Conservation (phyloP, 2,797 vertebrate species). For the Cyprinodon diabolis region DNA sequence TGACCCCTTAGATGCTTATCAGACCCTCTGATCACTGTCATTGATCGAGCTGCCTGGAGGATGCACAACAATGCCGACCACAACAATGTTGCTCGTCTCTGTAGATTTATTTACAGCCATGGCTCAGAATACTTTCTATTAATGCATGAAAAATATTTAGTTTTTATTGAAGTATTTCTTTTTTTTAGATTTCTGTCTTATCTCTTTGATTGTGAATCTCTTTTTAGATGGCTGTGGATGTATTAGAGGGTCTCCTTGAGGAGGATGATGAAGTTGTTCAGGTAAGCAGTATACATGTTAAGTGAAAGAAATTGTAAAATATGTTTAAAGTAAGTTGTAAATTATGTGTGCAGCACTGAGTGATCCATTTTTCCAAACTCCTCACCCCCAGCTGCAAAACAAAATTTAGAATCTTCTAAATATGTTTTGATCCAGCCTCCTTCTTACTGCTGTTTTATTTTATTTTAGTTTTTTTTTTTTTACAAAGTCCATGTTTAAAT, state of each 20-base stretch:
- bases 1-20: constrained; percentile 58
- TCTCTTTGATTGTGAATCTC: constrained; percentile 8
- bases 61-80: constrained; percentile 24
- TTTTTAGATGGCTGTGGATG: constrained; percentile 78
- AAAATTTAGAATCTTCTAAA: background rate
- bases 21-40: constrained; percentile 54
- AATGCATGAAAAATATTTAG: background rate
- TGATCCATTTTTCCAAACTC: background rate
- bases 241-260: constrained; percentile 83
- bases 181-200: background rate
- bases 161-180: background rate
- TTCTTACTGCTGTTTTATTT: background rate
- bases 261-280: constrained; percentile 87
- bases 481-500: background rate
- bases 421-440: too few species aligned
- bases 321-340: background rate
- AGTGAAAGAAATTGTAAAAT: background rate
- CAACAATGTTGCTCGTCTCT: constrained; percentile 6
- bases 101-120: constrained; percentile 7
- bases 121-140: background rate
- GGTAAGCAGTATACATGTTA: constrained; percentile 66
- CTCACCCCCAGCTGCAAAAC: background rate
- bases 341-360: too few species aligned
- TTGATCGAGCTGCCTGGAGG: constrained; percentile 53
- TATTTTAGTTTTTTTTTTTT: background rate